Conservation (phyloP, 2,797 vertebrate species). For the Spatula versicolor region DNA sequence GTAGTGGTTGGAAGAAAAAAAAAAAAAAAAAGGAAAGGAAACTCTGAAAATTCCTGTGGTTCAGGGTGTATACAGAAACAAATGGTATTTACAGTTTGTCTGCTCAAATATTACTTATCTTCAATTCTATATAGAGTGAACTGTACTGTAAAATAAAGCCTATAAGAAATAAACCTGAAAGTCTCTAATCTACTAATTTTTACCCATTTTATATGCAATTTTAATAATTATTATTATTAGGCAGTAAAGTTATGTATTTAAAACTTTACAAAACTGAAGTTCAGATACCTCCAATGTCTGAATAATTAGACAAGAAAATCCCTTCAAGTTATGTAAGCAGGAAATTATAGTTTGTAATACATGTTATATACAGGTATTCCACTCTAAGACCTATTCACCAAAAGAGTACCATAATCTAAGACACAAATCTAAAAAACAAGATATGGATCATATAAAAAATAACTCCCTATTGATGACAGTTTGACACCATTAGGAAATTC, state of each 20-base stretch:
- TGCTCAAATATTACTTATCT: constrained; percentile 53
- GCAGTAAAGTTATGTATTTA: not conserved
- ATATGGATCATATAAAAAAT: not conserved
- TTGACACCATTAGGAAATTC: not conserved
- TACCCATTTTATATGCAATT: not conserved
- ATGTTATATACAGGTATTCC: not conserved
- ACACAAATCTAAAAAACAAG: not conserved
- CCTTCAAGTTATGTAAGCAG: not conserved
- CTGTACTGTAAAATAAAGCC: not conserved
- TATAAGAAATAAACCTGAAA: constrained; percentile 6
- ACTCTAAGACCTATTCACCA: not conserved
- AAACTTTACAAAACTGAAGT: not conserved
- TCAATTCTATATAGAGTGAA: constrained; percentile 20
- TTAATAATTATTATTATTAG: not conserved
- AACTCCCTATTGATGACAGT: not conserved
- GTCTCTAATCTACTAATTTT: not conserved
- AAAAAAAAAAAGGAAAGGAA: constrained; percentile 36
- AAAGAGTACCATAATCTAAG: not conserved
- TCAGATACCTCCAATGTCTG: not conserved
- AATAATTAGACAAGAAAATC: not conserved
- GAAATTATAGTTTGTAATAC: not conserved
- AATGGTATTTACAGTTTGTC: constrained; percentile 64
- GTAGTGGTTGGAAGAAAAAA: constrained; percentile 32
- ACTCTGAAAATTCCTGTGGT: constrained; percentile 76
- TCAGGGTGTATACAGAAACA: constrained; percentile 72